Evolutionary conservation across 2,797 vertebrate species (phyloP).

Genomic region (Saxicola maurus): DNA sequence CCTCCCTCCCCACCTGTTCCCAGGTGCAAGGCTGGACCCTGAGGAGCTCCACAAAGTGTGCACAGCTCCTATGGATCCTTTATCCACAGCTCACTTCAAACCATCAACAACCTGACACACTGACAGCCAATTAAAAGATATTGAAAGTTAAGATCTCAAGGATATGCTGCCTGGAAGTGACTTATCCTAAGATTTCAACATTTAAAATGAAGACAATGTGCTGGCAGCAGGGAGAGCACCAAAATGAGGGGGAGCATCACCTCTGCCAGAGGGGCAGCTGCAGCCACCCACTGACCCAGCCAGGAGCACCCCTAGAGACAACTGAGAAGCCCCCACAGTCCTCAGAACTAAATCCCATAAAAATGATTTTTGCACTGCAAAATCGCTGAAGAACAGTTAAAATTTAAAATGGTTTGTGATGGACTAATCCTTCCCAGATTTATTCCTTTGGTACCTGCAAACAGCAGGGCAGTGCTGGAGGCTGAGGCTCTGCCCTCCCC

Average conservation of each 20-base stretch:
- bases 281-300: rapidly evolving
- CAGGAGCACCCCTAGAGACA: rapidly evolving
- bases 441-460: neutral
- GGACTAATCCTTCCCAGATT: too few species aligned
- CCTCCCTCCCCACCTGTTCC: neutral
- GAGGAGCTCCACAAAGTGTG: rapidly evolving
- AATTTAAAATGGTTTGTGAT: rapidly evolving
- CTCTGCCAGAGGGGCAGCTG: neutral
- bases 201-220: neutral
- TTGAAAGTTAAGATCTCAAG: neutral
- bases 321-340: rapidly evolving
- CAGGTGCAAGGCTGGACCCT: neutral
- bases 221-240: neutral
- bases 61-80: rapidly evolving
- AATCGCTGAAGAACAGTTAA: neutral
- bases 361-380: rapidly evolving
- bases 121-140: neutral
- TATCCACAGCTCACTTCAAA: rapidly evolving
- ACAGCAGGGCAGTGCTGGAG: neutral
- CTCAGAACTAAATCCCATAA: neutral
- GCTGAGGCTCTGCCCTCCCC: neutral
- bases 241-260: neutral
- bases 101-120: rapidly evolving
- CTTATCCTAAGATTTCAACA: neutral
- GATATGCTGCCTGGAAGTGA: neutral